These are phyloP conservation scores for Drosophila quinaria DNA, from an alignment of 2,888 invertebrate species.

Conservation along the genomic window DNA sequence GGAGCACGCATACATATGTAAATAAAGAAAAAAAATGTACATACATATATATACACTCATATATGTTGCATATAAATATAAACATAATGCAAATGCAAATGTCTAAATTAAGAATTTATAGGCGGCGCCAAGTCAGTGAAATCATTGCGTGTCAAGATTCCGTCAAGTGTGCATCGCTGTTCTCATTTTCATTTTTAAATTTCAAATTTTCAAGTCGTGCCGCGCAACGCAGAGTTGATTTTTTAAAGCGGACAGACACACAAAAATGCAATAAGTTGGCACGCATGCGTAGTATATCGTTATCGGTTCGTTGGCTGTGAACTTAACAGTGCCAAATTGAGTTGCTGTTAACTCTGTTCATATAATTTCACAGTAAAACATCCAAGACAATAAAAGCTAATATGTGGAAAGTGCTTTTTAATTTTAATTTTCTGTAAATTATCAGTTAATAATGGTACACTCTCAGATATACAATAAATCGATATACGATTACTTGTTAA, in stretches of 20 bases:
- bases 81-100: slow-evolving; percentile 65
- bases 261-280: slow-evolving; percentile 42
- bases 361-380: neutral
- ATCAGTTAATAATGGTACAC: too few relatives aligned
- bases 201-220: slow-evolving; percentile 24
- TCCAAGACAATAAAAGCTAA: neutral
- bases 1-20: slow-evolving; percentile 57
- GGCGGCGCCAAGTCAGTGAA: slow-evolving; percentile 59
- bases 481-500: slow-evolving; percentile 15
- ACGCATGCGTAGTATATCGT: slow-evolving; percentile 53
- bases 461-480: neutral
- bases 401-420: neutral
- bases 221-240: slow-evolving; percentile 48
- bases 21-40: neutral
- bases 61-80: slow-evolving; percentile 52
- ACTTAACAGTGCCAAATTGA: slow-evolving; percentile 41
- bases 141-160: slow-evolving; percentile 60
- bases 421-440: neutral
- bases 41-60: slow-evolving; percentile 7
- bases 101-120: slow-evolving; percentile 67
- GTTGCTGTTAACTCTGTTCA: neutral
- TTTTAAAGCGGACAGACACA: slow-evolving; percentile 3
- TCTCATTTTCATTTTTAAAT: slow-evolving; percentile 8
- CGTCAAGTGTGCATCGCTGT: slow-evolving; percentile 53
- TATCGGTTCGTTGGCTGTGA: slow-evolving; percentile 24